Conservation (phyloP, 2,888 invertebrate genomes). For the Pandemis corylana region DNA sequence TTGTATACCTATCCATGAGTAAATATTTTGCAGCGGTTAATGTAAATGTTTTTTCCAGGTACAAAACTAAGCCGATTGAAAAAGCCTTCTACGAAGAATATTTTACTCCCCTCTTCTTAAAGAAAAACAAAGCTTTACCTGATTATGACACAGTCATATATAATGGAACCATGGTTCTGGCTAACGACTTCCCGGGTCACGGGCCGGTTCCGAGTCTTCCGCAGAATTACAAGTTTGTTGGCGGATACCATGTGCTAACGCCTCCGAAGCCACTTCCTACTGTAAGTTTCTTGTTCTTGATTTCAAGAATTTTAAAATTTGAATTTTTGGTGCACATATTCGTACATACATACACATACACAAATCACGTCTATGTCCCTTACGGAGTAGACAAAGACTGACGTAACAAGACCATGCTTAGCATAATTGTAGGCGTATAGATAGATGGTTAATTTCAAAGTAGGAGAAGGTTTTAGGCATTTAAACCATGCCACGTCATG, state of each 20-base stretch:
- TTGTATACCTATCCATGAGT: no score
- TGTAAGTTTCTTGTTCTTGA: slow-evolving; percentile 50
- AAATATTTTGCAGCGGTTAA: no score
- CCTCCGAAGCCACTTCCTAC: slow-evolving; percentile 59
- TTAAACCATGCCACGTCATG: no score
- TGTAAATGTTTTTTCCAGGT: not conserved
- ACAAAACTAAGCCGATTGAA: slow-evolving; percentile 1
- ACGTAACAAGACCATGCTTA: no score
- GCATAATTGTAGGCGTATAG: no score
- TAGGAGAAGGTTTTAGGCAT: no score
- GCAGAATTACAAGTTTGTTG: not conserved
- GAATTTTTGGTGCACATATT: no score
- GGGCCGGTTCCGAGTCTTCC: not conserved
- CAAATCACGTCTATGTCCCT: no score
- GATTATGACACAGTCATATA: not conserved
- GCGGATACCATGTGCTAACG: slow-evolving; percentile 57
- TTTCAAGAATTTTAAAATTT: not conserved
- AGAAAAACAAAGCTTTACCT: slow-evolving; percentile 1
- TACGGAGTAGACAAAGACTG: no score
- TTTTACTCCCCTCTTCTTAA: not conserved
- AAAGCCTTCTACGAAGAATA: not conserved
- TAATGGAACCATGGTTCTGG: not conserved
- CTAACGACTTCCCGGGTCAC: not conserved
- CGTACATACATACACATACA: no score
- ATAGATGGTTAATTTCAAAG: no score